Conservation (phyloP, 2,113 vertebrate species). For the Cryptomyrus ogoouensis region DNA sequence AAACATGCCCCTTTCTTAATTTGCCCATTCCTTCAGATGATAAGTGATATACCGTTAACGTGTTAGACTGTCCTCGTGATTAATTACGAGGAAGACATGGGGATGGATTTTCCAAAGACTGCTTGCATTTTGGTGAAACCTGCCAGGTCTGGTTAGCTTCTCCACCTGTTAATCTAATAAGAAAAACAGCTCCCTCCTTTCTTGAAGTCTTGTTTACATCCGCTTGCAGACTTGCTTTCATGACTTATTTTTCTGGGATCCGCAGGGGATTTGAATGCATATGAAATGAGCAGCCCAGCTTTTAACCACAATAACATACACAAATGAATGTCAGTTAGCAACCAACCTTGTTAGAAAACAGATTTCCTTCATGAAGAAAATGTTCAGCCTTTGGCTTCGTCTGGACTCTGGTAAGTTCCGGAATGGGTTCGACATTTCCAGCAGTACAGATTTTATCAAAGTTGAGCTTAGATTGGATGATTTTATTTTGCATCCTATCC, state of each 20-base stretch:
- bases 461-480: neutral
- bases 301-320: neutral
- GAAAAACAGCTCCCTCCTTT: slow-evolving; percentile 29
- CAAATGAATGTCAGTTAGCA: neutral
- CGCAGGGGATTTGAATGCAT: slow-evolving; percentile 23
- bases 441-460: neutral
- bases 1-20: slow-evolving; percentile 35
- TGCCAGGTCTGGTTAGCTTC: slow-evolving; percentile 50
- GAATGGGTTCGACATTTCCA: neutral
- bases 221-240: neutral
- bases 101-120: slow-evolving; percentile 33
- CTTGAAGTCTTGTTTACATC: slow-evolving; percentile 30
- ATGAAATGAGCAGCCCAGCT: slow-evolving; percentile 12
- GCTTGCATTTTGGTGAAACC: slow-evolving; percentile 41
- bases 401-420: neutral
- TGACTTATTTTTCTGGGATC: slow-evolving; percentile 10
- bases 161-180: slow-evolving; percentile 50
- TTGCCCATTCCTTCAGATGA: neutral
- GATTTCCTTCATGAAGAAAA: neutral
- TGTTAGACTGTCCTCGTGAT: slow-evolving; percentile 10
- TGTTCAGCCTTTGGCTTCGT: neutral
- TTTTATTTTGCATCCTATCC: neutral
- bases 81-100: slow-evolving; percentile 26
- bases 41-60: slow-evolving; percentile 9
- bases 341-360: slow-evolving; percentile 11